These are phyloP conservation scores for Phyllotreta cruciferae DNA, from an alignment of 2,888 invertebrate species.

Conservation along the genomic window DNA sequence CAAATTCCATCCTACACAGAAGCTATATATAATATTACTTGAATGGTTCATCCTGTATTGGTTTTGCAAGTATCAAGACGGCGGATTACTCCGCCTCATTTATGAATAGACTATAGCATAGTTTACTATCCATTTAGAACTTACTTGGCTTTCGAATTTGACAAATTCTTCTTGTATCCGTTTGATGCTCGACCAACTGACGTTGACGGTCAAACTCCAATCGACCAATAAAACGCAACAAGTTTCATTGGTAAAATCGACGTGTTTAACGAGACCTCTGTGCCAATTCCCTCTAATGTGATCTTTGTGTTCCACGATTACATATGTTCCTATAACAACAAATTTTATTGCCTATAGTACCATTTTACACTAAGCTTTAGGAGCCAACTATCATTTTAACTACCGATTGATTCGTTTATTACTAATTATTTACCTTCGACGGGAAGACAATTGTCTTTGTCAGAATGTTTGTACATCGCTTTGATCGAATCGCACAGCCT, in stretches of 20 bases:
- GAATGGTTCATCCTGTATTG: too few species aligned
- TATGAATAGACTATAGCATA: too few species aligned
- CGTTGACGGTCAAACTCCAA: slow-evolving; percentile 63
- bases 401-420: not conserved
- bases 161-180: slow-evolving; percentile 58
- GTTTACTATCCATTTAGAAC: too few species aligned
- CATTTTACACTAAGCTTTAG: not conserved
- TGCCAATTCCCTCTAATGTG: slow-evolving; percentile 64
- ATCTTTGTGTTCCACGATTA: slow-evolving; percentile 60
- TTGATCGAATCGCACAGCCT: slow-evolving; percentile 45
- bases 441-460: slow-evolving; percentile 45
- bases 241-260: slow-evolving; percentile 58
- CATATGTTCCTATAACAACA: slow-evolving; percentile 61
- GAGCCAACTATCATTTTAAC: not conserved
- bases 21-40: too few species aligned
- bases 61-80: too few species aligned
- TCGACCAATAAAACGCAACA: slow-evolving; percentile 71
- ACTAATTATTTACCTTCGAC: slow-evolving; percentile 44
- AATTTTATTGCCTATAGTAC: slow-evolving; percentile 2
- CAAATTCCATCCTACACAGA: too few species aligned
- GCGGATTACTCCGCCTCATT: too few species aligned
- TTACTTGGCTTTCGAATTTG: slow-evolving; percentile 52
- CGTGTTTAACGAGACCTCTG: slow-evolving; percentile 64
- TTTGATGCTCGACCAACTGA: slow-evolving; percentile 64
- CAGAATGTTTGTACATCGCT: slow-evolving; percentile 43